Base-by-base conservation (phyloP, 2,888 invertebrate species). In the Callosobruchus maculatus region DNA sequence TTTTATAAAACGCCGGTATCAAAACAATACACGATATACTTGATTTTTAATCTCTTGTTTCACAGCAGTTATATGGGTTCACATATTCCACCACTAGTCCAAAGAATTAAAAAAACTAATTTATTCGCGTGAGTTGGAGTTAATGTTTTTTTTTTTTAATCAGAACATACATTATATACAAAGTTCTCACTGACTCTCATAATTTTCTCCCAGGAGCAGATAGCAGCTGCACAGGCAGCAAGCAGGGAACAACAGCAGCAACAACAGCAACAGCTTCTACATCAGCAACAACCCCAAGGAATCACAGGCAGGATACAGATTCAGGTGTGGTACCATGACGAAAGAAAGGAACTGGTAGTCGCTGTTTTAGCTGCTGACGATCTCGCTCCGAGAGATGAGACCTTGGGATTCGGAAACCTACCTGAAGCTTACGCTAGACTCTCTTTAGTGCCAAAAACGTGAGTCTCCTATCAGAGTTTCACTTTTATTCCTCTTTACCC, bases 291-390 rank as follows among this genome's bases (percentile, higher is more conserved):
- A 68, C 21, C 21, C 22, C 68, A 68, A 22, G 68, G 91, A 80
- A 92, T 93, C 74, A 91, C 92, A 26, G 95, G 95, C 69, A 91
- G 96, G 22, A 92, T 97, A 67, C 95, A 96, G 87, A 91, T 97
- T 78, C 96, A 97, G 86, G 93, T 97, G 73, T 95, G 94, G 93
- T 96, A 96, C 88, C 94, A 96, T 84, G 92, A 93, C 75, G 95
- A 95, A 82, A 90, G 94, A 75, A 92, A 91, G 81, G 95, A 96
- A 83, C 89, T 97, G 74, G 93, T 95, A 13, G 94, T 97, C 26
- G 94, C 95, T 4, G 91, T 97, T 71, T 91, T 96, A 84, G 95
- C 95, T 2, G 97, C 94, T 9, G 95, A 96, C 83, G 95, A 95
- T 85, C 88, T 97, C 78, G 93, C 95, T 22, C 86, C 92, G 0